Evolutionary conservation across 2,113 vertebrate species (phyloP), one percentile per base, ranked within the genome.

Genomic region (Syngnathoides biaculeatus): DNA sequence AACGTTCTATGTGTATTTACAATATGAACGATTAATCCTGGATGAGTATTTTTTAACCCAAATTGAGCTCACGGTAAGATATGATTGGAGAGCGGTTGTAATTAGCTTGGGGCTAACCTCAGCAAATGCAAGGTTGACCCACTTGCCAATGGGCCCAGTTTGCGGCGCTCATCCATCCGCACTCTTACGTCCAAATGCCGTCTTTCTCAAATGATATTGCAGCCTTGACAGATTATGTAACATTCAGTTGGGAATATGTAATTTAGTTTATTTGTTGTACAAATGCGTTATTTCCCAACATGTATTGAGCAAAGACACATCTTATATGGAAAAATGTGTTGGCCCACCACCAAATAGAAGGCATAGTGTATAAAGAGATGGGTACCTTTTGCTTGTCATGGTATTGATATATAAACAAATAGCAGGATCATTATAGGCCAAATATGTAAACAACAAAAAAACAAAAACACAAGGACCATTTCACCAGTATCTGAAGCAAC

Each of bases 101-200:
- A 58, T 39, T 27, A 72, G 77, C 69, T 80, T 74, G 77, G 68
- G 13, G 79, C 80, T 83, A 88, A 74, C 71, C 39, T 47, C 76
- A 78, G 84, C 82, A 30, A 68, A 30, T 42, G 68, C 72, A 53
- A 73, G 77, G 64, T 64, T 87, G 85, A 86, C 86, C 84, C 84
- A 87, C 66, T 87, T 89, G 86, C 75, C 55, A 63, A 38, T 24
- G 73, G 78, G 82, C 82, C 81, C 77, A 71, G 66, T 79, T 77
- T 22, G 47, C 72, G 53, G 7, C 72, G 65, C 60, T 61, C 65
- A 24, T 68, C 30, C 65, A 24, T 68, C 24, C 43, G 72, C 58
- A 57, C 53, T 64, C 65, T 53, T 48, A n/a, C 47, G 55, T 71
- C 68, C 42, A 35, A 68, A 71, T 64, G 24, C 17, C 53, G 1